Percentiles rank a stretch among this genome's conserved stretches.
Conservation (phyloP, 2,797 vertebrate genomes). For the Anguilla anguilla region DNA sequence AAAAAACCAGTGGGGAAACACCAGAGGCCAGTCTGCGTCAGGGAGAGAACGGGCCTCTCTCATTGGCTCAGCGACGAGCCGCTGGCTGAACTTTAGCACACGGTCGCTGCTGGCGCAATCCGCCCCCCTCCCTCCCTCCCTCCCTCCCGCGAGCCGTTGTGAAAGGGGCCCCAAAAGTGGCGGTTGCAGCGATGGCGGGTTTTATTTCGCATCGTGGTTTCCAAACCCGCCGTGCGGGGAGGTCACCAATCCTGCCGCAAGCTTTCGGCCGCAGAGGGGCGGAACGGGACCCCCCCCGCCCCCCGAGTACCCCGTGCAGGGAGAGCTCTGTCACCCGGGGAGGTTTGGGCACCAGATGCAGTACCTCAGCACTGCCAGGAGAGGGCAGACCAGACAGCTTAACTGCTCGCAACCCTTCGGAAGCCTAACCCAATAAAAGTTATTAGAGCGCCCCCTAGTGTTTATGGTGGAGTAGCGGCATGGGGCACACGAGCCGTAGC, state of each 20-base stretch:
- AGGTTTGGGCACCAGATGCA: not conserved
- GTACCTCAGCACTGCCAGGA: not conserved
- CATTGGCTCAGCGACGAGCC: not conserved
- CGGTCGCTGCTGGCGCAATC: not conserved
- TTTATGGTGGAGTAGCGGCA: too few relatives aligned
- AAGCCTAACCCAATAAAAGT: too few relatives aligned
- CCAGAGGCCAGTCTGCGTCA: not conserved
- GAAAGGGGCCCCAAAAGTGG: slow-evolving; percentile 18
- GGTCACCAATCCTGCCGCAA: not conserved
- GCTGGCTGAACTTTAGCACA: not conserved
- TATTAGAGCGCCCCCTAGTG: too few relatives aligned
- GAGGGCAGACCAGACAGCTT: not conserved
- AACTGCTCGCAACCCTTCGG: too few relatives aligned
- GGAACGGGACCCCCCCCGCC: not conserved
- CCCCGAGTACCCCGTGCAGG: not conserved
- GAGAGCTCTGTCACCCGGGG: not conserved
- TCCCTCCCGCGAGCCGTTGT: not conserved
- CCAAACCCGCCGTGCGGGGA: not conserved
- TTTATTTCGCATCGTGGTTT: slow-evolving; percentile 4
- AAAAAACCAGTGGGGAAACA: not conserved
- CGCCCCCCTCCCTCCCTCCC: not conserved
- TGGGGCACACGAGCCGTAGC: too few relatives aligned
- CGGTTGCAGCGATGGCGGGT: not conserved
- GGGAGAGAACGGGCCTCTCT: not conserved
- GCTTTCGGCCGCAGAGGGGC: not conserved